Conservation (phyloP, 2,797 vertebrate species). For the Lophius americanus region DNA sequence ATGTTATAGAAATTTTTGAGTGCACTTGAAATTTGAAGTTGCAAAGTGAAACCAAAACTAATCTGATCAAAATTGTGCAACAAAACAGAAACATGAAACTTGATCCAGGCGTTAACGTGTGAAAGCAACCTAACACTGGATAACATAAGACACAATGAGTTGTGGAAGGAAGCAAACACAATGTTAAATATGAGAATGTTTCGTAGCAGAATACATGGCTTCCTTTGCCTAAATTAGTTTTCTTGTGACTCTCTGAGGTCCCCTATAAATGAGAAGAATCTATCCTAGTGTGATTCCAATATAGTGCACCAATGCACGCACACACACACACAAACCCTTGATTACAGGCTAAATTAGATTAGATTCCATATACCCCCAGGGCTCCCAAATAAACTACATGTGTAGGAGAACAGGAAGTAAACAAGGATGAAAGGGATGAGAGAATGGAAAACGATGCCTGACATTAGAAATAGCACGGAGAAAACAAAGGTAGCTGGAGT, state of each 20-base stretch:
- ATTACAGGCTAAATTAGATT: conserved; percentile 70
- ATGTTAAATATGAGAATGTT: no score
- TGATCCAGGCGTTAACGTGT: no score
- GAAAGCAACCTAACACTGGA: no score
- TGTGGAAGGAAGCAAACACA: no score
- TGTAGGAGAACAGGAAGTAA: conserved; percentile 21
- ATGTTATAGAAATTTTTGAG: no score
- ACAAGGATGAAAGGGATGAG: conserved; percentile 20
- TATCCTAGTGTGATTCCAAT: conserved; percentile 50
- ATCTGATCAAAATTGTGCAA: no score
- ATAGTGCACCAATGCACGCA: conserved; percentile 23
- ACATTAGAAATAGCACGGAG: conserved; percentile 31
- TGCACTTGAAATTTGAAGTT: no score
- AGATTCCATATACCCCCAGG: conserved; percentile 52
- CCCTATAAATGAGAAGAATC: conserved; percentile 39
- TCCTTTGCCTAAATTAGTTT: conserved; percentile 15
- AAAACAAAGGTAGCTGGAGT: conserved; percentile 22
- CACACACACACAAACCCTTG: conserved; percentile 43
- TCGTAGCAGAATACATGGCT: no score
- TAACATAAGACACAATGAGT: no score
- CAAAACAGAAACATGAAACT: no score
- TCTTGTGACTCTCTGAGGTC: conserved; percentile 19
- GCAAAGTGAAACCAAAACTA: no score
- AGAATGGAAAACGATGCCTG: conserved; percentile 30
- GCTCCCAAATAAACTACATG: conserved; percentile 55